A percentile compares a stretch with the other conserved stretches of the same genome.
Conservation (phyloP, 1,140 invertebrate genomes). For the Drosophila ohnishii region DNA sequence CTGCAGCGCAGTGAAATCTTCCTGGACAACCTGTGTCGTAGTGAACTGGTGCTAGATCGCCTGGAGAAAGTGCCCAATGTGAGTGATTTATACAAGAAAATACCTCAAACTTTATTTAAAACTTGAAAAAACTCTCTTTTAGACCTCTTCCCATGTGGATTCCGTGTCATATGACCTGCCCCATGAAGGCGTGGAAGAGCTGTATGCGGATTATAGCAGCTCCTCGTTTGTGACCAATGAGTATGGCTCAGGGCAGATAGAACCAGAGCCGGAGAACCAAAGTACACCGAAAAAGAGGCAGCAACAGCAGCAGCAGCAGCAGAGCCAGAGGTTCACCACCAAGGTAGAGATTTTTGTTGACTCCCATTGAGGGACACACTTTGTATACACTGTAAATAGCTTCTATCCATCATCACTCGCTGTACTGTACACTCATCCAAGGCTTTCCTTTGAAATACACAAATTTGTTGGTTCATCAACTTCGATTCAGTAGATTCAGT, state of each 20-base stretch:
- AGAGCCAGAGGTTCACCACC: conserved; percentile 65
- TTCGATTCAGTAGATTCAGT: conserved; percentile 38
- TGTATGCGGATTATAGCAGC: conserved; percentile 45
- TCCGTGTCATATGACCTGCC: conserved; percentile 76
- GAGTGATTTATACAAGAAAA: conserved; percentile 17
- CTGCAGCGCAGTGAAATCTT: conserved; percentile 79
- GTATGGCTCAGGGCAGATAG: conserved; percentile 60
- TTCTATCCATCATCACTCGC: conserved; percentile 10
- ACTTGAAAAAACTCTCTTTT: neutral
- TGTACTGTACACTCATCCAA: conserved; percentile 27
- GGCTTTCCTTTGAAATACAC: conserved; percentile 48
- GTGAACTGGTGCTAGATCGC: conserved; percentile 64
- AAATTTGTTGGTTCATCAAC: conserved; percentile 28
- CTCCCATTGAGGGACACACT: conserved; percentile 58
- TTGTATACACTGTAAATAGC: conserved; percentile 20
- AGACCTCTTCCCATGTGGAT: conserved; percentile 48
- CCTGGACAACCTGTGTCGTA: conserved; percentile 74
- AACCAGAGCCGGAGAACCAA: conserved; percentile 66
- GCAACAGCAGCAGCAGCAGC: conserved; percentile 51
- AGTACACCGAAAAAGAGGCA: conserved; percentile 73
- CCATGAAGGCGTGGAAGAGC: conserved; percentile 27
- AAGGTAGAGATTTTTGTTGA: conserved; percentile 83
- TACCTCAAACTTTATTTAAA: neutral
- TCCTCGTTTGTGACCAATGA: conserved; percentile 34
- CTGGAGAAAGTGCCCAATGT: conserved; percentile 75